A percentile compares a stretch with the other conserved stretches of the same genome.
Evolutionary conservation across 2,888 invertebrate genomes (phyloP).

Genomic region (Agrochola circellaris): DNA sequence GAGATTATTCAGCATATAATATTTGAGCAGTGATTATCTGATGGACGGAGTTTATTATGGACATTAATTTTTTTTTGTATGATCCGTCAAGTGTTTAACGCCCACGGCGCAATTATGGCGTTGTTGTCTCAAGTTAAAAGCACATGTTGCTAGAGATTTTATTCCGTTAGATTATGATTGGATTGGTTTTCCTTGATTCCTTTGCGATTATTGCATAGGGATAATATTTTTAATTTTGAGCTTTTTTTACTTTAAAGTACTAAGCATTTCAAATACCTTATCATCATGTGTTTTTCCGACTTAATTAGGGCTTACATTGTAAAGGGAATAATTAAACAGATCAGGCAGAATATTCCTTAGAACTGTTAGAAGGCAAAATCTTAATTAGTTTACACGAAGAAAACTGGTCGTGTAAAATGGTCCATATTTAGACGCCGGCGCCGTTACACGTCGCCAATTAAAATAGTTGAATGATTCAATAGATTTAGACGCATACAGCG

Average conservation of each 20-base stretch:
- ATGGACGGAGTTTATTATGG: constrained; percentile 21
- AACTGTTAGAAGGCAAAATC: constrained; percentile 3
- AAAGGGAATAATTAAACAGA: background rate
- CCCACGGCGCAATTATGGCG: constrained; percentile 26
- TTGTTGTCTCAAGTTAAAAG: constrained; percentile 6
- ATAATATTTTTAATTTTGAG: background rate
- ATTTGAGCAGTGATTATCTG: constrained; percentile 50
- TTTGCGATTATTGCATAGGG: background rate
- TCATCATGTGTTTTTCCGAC: background rate
- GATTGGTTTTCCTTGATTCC: constrained; percentile 11
- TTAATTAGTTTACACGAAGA: constrained; percentile 13
- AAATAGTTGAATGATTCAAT: constrained; percentile 54
- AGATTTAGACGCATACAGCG: constrained; percentile 59
- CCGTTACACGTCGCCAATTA: constrained; percentile 64
- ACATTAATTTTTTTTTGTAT: constrained; percentile 38
- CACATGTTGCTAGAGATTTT: background rate
- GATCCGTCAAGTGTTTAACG: constrained; percentile 42
- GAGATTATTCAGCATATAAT: constrained; percentile 46
- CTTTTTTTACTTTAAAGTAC: constrained; percentile 1
- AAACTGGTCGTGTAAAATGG: constrained; percentile 24
- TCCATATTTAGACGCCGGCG: constrained; percentile 54
- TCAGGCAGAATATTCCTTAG: background rate
- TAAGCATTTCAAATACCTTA: background rate
- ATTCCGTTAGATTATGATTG: background rate
- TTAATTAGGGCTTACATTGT: background rate